Evolutionary conservation across 30 jellyfish, hydroid and myxozoan species (phyloP).

Genomic region (Cassiopea andromeda): DNA sequence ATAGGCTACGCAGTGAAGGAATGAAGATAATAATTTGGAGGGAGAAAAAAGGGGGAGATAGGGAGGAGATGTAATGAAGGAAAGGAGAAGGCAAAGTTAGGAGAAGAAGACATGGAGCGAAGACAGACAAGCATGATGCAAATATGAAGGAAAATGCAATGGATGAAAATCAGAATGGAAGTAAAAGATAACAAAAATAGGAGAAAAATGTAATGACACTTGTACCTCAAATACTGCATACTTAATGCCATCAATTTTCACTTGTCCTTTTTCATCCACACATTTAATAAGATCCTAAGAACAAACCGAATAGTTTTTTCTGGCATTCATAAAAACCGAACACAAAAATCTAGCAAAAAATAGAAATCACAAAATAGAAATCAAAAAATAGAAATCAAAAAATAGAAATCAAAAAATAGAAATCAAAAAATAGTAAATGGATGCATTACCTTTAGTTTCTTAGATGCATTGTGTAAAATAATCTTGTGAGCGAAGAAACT

Average conservation of each 20-base stretch:
- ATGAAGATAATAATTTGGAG: neutral
- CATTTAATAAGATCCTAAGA: constrained; percentile 50
- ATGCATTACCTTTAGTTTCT: constrained; percentile 23
- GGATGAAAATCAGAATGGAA: neutral
- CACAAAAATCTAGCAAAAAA: neutral
- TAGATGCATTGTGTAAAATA: constrained; percentile 59
- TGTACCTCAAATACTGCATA: constrained; percentile 56
- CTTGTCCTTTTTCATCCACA: constrained; percentile 54
- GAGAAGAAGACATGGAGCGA: too few species aligned
- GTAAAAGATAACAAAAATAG: neutral
- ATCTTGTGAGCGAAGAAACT: constrained; percentile 57
- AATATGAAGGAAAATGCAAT: neutral
- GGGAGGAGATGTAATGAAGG: neutral
- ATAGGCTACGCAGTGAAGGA: neutral
- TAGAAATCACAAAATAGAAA: too few species aligned
- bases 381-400: too few species aligned
- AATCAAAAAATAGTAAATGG: neutral
- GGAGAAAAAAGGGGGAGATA: neutral
- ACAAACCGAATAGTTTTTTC: neutral
- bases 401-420: too few species aligned
- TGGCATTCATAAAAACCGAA: neutral
- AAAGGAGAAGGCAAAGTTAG: neutral
- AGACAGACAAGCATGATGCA: too few species aligned
- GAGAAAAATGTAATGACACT: neutral
- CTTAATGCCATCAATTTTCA: constrained; percentile 60